These are phyloP conservation scores for Saccostrea echinata DNA, from an alignment of 1,140 invertebrate genomes.

Conservation along the genomic window DNA sequence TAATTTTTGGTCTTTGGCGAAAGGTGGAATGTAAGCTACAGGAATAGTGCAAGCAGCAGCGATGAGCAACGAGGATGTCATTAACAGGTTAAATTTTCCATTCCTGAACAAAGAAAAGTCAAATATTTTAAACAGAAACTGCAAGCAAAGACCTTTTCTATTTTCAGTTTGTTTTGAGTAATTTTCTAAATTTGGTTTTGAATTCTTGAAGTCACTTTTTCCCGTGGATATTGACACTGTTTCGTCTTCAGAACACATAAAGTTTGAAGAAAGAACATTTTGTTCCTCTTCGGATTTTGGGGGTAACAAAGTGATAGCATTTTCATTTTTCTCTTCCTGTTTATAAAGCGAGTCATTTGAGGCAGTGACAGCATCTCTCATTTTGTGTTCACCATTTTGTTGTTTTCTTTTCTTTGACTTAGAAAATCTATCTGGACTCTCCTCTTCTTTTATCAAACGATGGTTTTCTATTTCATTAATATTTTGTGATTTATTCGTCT, in stretches of 20 bases:
- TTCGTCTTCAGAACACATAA: not conserved
- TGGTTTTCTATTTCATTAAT: not conserved
- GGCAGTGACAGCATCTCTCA: not conserved
- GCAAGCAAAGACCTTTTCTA: not conserved
- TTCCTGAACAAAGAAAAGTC: slow-evolving; percentile 33
- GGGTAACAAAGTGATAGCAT: not conserved
- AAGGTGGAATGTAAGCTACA: too few relatives aligned
- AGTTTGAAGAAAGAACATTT: too few relatives aligned
- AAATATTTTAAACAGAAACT: not conserved
- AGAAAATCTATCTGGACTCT: too few relatives aligned
- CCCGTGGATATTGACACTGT: not conserved
- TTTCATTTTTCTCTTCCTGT: not conserved
- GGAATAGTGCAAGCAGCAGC: too few relatives aligned
- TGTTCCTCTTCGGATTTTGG: too few relatives aligned
- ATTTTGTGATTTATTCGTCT: slow-evolving; percentile 4
- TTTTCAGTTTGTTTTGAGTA: not conserved
- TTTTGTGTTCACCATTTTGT: not conserved
- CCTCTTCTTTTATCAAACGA: not conserved
- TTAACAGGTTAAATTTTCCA: not conserved
- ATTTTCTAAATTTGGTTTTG: not conserved
- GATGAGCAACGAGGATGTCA: too few relatives aligned
- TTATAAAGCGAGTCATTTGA: too few relatives aligned
- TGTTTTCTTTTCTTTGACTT: not conserved
- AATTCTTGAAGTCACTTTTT: not conserved
- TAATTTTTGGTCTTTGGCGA: too few relatives aligned